A percentile compares a stretch with the other conserved stretches of the same genome.
These are phyloP conservation scores for Silurus asotus DNA, from an alignment of 2,113 vertebrate species.

Conservation along the genomic window DNA sequence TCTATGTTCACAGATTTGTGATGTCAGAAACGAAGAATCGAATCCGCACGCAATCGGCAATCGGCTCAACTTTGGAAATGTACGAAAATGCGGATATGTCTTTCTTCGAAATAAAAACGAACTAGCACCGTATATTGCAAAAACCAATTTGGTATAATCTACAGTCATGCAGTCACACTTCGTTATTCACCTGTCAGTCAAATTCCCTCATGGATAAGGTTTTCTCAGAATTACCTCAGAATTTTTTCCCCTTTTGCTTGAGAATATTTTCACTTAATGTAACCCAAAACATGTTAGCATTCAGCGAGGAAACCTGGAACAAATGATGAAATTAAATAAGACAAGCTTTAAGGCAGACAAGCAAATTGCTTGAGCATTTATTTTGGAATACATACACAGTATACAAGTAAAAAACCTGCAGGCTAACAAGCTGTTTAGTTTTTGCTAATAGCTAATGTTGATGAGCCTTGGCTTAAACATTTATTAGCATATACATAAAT, in stretches of 20 bases:
- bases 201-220: not conserved
- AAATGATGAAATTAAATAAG: not conserved
- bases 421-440: not conserved
- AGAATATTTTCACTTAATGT: not conserved
- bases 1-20: not conserved
- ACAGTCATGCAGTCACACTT: not conserved
- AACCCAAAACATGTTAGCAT: not conserved
- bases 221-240: not conserved
- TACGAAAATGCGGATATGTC: not conserved
- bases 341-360: not conserved
- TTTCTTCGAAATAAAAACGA: not conserved
- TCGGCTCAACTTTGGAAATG: not conserved
- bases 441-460: not conserved
- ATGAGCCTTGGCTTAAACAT: not conserved
- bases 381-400: not conserved
- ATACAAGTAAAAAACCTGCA: not conserved
- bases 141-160: not conserved
- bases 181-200: not conserved
- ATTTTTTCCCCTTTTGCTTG: not conserved
- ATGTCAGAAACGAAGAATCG: slow-evolving; percentile 7
- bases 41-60: not conserved
- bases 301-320: not conserved
- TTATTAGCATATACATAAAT: not conserved
- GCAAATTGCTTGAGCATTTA: not conserved
- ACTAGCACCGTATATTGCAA: not conserved